Evolutionary conservation across 2,113 vertebrate species (phyloP).

Genomic region (Cebus imitator): DNA sequence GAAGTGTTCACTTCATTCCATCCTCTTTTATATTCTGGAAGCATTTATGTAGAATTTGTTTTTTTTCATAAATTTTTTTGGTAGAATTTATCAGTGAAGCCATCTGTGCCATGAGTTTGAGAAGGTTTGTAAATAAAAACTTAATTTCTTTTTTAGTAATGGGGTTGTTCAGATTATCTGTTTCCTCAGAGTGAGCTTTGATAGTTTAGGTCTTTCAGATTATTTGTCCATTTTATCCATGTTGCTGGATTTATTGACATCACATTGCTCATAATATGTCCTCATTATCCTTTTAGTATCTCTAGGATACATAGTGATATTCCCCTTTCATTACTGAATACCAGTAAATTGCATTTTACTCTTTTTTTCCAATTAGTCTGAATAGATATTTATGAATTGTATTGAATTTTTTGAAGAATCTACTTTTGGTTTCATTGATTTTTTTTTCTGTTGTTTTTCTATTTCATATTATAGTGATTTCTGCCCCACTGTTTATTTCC

Average conservation of each 20-base stretch:
- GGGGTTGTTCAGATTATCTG: not conserved
- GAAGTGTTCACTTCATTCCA: not conserved
- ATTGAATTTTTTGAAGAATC: not conserved
- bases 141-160: conserved; percentile 17
- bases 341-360: not conserved
- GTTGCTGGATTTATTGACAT: conserved; percentile 10
- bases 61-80: conserved; percentile 11
- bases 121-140: conserved; percentile 14
- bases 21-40: conserved; percentile 14
- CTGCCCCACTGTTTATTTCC: conserved; percentile 25
- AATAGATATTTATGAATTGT: conserved; percentile 12
- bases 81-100: conserved; percentile 2
- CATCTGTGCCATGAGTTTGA: not conserved
- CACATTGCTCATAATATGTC: not conserved
- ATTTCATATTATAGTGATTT: conserved; percentile 29
- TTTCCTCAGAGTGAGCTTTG: not conserved
- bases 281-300: not conserved
- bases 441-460: not conserved
- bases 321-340: not conserved
- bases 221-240: conserved; percentile 8
- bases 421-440: conserved; percentile 12
- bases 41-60: conserved; percentile 7
- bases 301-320: not conserved
- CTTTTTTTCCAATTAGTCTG: not conserved
- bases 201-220: not conserved